Evolutionary conservation across 30 jellyfish, hydroid and myxozoan species (phyloP).

Genomic region (Clytia hemisphaerica): DNA sequence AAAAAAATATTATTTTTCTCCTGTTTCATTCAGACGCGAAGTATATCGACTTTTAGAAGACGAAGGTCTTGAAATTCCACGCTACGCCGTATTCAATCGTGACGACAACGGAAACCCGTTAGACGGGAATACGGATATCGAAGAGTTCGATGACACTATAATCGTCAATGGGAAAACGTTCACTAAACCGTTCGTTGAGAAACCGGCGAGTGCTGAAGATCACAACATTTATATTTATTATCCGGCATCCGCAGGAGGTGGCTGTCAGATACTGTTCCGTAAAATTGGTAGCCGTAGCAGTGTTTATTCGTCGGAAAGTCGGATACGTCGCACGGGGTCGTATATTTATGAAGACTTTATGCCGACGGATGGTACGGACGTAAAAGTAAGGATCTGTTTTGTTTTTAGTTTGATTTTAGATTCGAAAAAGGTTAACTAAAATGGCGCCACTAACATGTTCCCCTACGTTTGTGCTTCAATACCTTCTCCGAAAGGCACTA

Average conservation of each 20-base stretch:
- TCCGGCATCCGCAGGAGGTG: slow-evolving; percentile 98
- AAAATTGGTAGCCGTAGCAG: slow-evolving; percentile 99
- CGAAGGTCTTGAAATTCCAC: slow-evolving; percentile 76
- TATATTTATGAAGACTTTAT: slow-evolving; percentile 91
- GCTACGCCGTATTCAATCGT: slow-evolving; percentile 79
- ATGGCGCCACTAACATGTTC: too few species aligned
- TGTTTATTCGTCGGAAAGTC: slow-evolving; percentile 94
- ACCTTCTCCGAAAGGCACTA: too few species aligned
- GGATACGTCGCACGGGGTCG: slow-evolving; percentile 87
- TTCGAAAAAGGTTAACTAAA: neutral
- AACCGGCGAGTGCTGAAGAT: slow-evolving; percentile 98
- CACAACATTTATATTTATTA: slow-evolving; percentile 84
- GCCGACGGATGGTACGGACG: slow-evolving; percentile 99
- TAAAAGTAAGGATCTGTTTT: slow-evolving; percentile 42
- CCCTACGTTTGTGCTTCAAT: too few species aligned
- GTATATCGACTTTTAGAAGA: slow-evolving; percentile 80
- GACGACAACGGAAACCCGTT: slow-evolving; percentile 74
- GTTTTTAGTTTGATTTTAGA: neutral
- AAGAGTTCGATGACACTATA: slow-evolving; percentile 86
- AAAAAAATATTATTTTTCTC: too few species aligned
- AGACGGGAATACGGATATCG: slow-evolving; percentile 55
- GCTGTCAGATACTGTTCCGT: slow-evolving; percentile 91
- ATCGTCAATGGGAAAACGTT: slow-evolving; percentile 77
- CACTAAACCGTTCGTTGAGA: slow-evolving; percentile 96
- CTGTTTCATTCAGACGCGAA: slow-evolving; percentile 57